These are phyloP conservation scores for Calliphora vomitoria DNA, from an alignment of 2,888 invertebrate species.

Conservation along the genomic window DNA sequence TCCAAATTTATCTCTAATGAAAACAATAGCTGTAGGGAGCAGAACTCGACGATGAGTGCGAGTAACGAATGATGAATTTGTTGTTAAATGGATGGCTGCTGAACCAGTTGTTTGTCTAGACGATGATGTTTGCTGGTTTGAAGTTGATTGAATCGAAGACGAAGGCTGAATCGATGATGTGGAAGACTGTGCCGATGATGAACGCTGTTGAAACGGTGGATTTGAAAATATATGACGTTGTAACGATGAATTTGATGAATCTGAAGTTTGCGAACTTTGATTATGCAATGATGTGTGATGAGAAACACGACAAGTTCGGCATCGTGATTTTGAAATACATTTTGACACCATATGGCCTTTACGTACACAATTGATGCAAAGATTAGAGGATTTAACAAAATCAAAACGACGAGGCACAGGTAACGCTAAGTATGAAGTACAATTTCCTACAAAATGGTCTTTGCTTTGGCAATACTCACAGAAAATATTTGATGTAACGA, in stretches of 20 bases:
- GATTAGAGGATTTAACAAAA: background rate
- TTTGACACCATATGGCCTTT: slow-evolving; percentile 26
- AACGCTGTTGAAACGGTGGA: background rate
- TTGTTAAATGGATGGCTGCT: slow-evolving; percentile 4
- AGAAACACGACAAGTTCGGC: slow-evolving; percentile 6
- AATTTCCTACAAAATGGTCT: slow-evolving; percentile 5
- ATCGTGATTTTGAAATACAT: slow-evolving; percentile 25
- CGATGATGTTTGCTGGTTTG: background rate
- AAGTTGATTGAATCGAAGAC: background rate
- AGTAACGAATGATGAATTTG: slow-evolving; percentile 2
- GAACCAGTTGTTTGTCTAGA: background rate
- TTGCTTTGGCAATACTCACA: slow-evolving; percentile 44
- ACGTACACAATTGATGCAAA: slow-evolving; percentile 43
- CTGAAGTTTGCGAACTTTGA: background rate
- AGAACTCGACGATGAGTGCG: slow-evolving; percentile 5
- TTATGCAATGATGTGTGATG: slow-evolving; percentile 35
- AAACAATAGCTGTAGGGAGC: slow-evolving; percentile 24
- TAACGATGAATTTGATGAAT: slow-evolving; percentile 12
- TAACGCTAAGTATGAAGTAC: slow-evolving; percentile 4
- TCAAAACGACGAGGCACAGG: slow-evolving; percentile 23
- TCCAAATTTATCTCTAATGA: slow-evolving; percentile 36
- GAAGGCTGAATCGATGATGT: background rate
- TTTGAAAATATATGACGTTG: background rate
- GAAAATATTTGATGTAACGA: slow-evolving; percentile 9
- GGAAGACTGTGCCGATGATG: background rate